These are phyloP conservation scores for Ardeotis arabs DNA, from an alignment of 2,113 vertebrate genomes.

Conservation along the genomic window DNA sequence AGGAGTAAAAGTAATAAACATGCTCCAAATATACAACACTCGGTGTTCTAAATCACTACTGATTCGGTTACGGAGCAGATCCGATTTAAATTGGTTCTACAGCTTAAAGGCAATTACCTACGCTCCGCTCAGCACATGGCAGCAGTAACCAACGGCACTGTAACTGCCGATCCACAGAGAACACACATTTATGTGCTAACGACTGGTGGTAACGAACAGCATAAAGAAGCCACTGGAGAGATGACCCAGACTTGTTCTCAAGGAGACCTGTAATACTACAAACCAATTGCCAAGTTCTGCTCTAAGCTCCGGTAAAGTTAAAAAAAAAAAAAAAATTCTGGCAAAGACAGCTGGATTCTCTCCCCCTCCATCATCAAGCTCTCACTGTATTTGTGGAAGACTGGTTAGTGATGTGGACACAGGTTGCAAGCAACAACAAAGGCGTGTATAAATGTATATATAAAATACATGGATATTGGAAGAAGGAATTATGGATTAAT, in stretches of 20 bases:
- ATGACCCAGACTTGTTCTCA: background rate
- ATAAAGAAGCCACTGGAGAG: background rate
- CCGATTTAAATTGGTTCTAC: background rate
- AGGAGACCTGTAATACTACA: background rate
- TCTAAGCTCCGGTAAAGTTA: background rate
- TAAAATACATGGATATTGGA: background rate
- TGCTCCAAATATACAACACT: background rate
- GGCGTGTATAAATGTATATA: no score
- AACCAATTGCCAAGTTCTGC: background rate
- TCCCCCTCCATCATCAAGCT: background rate
- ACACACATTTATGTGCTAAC: background rate
- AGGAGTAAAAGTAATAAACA: background rate
- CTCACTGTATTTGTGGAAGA: slow-evolving; percentile 21
- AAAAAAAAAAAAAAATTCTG: background rate
- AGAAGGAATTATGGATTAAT: background rate
- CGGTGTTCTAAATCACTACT: background rate
- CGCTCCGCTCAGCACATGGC: background rate
- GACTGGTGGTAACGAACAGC: background rate
- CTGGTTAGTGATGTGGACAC: background rate
- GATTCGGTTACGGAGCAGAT: fast-evolving
- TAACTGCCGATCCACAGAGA: background rate
- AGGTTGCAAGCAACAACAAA: background rate
- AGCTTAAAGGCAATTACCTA: background rate
- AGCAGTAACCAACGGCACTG: background rate
- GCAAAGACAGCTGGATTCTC: background rate